phyloP scores from a whole-genome alignment of 2,797 vertebrate genomes.

The Rhinatrema bivittatum region DNA sequence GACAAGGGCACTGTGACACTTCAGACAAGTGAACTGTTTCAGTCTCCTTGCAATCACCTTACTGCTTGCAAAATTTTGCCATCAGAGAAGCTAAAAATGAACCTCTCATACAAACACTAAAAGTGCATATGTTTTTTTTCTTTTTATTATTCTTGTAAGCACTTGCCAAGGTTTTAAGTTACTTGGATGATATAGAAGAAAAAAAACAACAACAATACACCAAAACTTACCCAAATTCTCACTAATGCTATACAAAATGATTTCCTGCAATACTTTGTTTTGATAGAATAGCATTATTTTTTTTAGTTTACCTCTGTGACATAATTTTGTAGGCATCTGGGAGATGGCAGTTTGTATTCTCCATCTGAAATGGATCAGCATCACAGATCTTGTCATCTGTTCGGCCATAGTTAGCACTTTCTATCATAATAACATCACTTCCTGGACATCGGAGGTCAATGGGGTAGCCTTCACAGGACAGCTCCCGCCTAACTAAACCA shows the following conservation, averaged over 20 bases:
- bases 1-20: conserved; percentile 5
- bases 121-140: no score
- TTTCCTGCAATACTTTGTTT: no score
- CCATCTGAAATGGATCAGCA: conserved; percentile 98
- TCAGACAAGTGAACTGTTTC: background rate
- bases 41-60: conserved; percentile 4
- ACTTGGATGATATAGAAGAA: background rate
- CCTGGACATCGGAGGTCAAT: conserved; percentile 96
- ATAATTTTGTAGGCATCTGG: conserved; percentile 98
- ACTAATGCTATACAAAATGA: no score
- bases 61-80: no score
- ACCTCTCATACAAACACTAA: no score
- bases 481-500: conserved; percentile 90
- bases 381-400: conserved; percentile 99
- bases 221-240: background rate
- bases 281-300: no score
- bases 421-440: conserved; percentile 98
- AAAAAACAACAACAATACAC: background rate
- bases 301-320: conserved; percentile 97
- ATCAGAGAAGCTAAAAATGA: no score
- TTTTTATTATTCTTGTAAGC: no score
- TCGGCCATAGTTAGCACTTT: conserved; percentile 95
- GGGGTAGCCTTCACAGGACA: conserved; percentile 96
- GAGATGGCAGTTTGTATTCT: conserved; percentile 98
- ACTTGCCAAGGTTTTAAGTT: no score